Base-by-base conservation (phyloP, 2,888 invertebrate species). In the Byasa hedistus region DNA sequence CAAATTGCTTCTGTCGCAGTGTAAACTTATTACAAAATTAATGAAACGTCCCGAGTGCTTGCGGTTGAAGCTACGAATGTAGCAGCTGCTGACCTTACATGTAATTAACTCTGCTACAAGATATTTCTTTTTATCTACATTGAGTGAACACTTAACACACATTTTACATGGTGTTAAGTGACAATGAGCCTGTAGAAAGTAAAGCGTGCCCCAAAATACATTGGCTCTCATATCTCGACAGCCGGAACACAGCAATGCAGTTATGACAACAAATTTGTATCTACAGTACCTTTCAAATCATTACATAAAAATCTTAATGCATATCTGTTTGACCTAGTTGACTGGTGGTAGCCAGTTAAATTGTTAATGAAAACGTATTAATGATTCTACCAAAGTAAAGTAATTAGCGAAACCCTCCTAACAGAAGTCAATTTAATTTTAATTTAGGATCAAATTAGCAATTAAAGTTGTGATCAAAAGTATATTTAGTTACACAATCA, bases 1-100 rank as follows among this genome's bases (percentile, higher is more conserved):
- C 24, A 44, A 59, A 59, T 59, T 59, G 48, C 59, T 48, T 39
- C 57, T 59, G 59, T 59, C 59, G 59, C 59, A 59, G 48, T 48
- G 48, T 48, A 59, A 59, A 59, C 59, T 48, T 58, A 24, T 44
- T 58, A 21, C 44, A 17, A 48, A 59, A 59, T 48, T 59, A 48
- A 59, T 48, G 22, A 48, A 59, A 44, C 24, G 12, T 48, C 23
- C 23, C 23, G 39, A 59, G 48, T 59, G 48, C 48, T 21, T 57
- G 56, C 27, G 56, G 56, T 56, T 56, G 27, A 56, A 21, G 22
- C 27, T 56, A 23, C 24, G 56, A 27, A 22, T 56, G 56, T 56
- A 56, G 56, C 56, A 19, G n/a, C 56, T 27, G n/a, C 56, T 27
- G 24, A 56, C 56, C 56, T 56, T 27, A 56, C 56, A 24, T 7